Percentiles rank a stretch among this genome's conserved stretches.
Evolutionary conservation across 2,888 invertebrate species (phyloP).

Genomic region (Eustalomyia histrio): DNA sequence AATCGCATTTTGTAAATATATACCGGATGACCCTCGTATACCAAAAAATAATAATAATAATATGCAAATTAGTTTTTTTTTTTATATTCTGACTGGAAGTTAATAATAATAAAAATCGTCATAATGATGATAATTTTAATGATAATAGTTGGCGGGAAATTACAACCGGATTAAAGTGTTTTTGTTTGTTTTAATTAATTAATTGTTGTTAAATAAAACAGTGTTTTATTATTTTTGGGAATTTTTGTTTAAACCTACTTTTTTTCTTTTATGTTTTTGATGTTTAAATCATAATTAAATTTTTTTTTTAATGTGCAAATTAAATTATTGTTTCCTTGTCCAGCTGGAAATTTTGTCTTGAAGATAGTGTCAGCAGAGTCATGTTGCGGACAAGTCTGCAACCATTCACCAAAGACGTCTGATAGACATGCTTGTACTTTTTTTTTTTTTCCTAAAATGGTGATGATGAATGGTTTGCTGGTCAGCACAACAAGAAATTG

Average conservation of each 20-base stretch:
- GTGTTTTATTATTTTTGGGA: background rate
- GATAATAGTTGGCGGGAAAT: slow-evolving; percentile 50
- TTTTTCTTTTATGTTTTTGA: background rate
- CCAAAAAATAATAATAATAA: background rate
- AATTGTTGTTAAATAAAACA: slow-evolving; percentile 8
- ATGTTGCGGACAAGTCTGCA: no score
- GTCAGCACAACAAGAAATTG: no score
- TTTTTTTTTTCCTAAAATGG: no score
- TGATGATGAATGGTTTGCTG: no score
- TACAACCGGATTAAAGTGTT: slow-evolving; percentile 59
- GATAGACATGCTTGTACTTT: no score
- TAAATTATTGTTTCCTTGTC: no score
- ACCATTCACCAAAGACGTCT: no score
- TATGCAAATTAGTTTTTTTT: slow-evolving; percentile 12
- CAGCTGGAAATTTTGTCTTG: no score
- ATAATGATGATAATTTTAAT: slow-evolving; percentile 14
- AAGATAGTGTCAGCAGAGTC: no score
- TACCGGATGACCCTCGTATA: no score
- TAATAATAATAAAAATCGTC: background rate
- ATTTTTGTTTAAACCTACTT: background rate
- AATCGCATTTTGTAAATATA: no score
- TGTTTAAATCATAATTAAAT: background rate
- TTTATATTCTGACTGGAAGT: background rate
- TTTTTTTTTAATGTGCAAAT: background rate
- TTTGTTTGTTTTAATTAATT: slow-evolving; percentile 26